Base-by-base conservation (phyloP, 30 jellyfish, hydroid and myxozoan genomes). In the Hydra vulgaris region DNA sequence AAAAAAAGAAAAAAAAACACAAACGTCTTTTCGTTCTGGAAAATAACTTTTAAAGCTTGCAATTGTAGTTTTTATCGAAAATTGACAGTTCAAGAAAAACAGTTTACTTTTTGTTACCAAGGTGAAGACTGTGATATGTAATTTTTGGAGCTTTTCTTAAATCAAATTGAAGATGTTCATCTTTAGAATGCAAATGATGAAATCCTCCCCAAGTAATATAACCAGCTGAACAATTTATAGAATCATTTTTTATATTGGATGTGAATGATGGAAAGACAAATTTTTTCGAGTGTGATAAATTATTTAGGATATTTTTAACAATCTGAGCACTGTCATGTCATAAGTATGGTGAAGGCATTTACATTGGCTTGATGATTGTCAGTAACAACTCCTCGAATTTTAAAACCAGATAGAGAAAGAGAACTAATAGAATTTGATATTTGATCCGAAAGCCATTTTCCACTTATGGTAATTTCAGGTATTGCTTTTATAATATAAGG, bases 81-180 rank as follows among this genome's bases (percentile, higher is more conserved):
- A 73, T 26, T 4, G 81, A 22, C 26, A 73, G 70, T 19, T 74
- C 81, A 73, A 73, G 81, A 19, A 8, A 21, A 23, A 73, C 70
- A 73, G 7, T 26, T 73, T 73, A 74, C 70, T 73, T 73, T 19
- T n/a, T 26, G 81, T 73, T 73, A 19, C 81, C 81, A 73, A 17
- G 81, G 5, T 73, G 81, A 26, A 73, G 81, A 22, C 26, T 24
- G 7, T 69, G 25, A 23, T 69, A 69, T 69, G 76, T 19, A 8
- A 69, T 19, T 24, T 69, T 69, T 21, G 81, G 70, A n/a, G 81
- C 73, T 3, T 73, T 73, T 73, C 81, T 23, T 20, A 4, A 25
- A 26, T 73, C 19, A 21, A 7, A 74, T 73, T 73, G 8, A 8
- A 73, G 81, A 7, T 73, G 68, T n/a, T 73, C 53, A 26, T 26